phyloP scores from a whole-genome alignment of 2,888 invertebrate species.

The Calliopum simillimum region DNA sequence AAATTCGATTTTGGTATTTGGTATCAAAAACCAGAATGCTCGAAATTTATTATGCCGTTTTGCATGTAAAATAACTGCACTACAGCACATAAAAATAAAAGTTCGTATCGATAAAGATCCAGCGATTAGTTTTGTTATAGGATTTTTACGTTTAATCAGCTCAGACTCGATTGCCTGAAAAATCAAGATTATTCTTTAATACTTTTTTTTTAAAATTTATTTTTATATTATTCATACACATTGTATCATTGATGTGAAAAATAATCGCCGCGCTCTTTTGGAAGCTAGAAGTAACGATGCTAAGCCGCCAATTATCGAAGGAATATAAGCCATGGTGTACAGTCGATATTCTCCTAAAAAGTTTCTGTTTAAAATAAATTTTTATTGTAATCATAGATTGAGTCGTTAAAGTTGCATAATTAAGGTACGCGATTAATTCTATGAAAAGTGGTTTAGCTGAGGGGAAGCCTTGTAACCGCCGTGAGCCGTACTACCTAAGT shows the following conservation, averaged over 20 bases:
- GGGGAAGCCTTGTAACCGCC: no score
- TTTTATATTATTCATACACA: slow-evolving; percentile 50
- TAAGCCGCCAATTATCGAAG: slow-evolving; percentile 46
- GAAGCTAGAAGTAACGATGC: slow-evolving; percentile 33
- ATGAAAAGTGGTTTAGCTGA: no score
- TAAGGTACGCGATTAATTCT: no score
- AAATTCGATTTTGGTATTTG: slow-evolving; percentile 39
- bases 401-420: no score
- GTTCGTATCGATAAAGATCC: slow-evolving; percentile 50
- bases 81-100: slow-evolving; percentile 57
- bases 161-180: slow-evolving; percentile 53
- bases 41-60: slow-evolving; percentile 43
- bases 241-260: slow-evolving; percentile 53
- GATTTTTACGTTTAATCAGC: slow-evolving; percentile 47
- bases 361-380: slow-evolving; percentile 40
- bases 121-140: slow-evolving; percentile 44
- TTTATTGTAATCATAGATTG: no score
- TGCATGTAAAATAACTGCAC: slow-evolving; percentile 53
- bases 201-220: not conserved
- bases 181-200: not conserved
- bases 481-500: no score
- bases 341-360: slow-evolving; percentile 49
- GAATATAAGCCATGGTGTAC: slow-evolving; percentile 47
- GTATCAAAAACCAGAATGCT: slow-evolving; percentile 56
- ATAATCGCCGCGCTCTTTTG: slow-evolving; percentile 48